Evolutionary conservation across 2,797 vertebrate genomes (phyloP).

Genomic region (Rhodeus uyekii): DNA sequence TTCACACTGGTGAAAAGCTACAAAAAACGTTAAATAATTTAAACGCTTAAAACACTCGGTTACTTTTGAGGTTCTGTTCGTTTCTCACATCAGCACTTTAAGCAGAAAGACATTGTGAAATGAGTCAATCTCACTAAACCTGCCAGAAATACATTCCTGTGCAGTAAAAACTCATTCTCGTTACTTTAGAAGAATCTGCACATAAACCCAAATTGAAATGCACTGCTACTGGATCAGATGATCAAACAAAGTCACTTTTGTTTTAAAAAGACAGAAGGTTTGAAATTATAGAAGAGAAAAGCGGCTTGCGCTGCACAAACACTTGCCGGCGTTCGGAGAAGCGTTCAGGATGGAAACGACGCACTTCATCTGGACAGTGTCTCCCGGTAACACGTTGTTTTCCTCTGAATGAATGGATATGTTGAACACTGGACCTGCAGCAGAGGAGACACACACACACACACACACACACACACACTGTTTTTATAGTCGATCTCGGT

Average conservation of each 20-base stretch:
- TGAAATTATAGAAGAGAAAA: no score
- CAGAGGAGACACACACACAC: constrained; percentile 5
- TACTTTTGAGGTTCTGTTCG: background rate
- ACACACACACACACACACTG: constrained; percentile 3
- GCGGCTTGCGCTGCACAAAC: no score
- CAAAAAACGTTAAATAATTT: background rate
- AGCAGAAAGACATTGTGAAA: background rate
- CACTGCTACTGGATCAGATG: background rate
- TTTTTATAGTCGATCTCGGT: background rate
- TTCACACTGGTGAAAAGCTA: background rate
- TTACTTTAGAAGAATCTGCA: background rate
- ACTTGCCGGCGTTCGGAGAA: constrained; percentile 81
- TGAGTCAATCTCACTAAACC: background rate
- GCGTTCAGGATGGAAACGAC: constrained; percentile 80
- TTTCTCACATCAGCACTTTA: background rate
- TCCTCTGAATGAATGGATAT: constrained; percentile 82
- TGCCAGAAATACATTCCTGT: background rate
- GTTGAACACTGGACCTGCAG: constrained; percentile 83
- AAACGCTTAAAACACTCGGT: background rate
- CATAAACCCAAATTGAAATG: background rate
- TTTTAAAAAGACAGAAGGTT: no score
- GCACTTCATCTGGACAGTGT: constrained; percentile 88
- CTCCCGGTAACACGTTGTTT: constrained; percentile 80
- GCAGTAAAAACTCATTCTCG: background rate
- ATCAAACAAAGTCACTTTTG: background rate